Evolutionary conservation across 1,140 invertebrate species (phyloP), one percentile per base, ranked within the genome.

Genomic region (Idris sp.): DNA sequence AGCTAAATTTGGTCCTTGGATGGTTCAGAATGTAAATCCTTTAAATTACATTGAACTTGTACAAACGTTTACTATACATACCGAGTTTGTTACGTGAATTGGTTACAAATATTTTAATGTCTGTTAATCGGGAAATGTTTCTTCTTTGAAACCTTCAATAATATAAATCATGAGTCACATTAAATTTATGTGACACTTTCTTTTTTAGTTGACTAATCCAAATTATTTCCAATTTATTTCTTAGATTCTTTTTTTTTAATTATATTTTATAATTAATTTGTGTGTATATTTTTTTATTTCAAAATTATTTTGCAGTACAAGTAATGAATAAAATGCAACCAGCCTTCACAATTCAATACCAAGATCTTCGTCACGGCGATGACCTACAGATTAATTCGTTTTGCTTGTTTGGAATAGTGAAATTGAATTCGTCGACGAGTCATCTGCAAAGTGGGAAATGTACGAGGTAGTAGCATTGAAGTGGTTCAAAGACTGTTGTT

Each of bases 401-500:
- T 51, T 35, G 10, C 58, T 49, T 56, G 40, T 58, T 33, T 18
- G 49, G 53, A 74, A 48, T 64, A 61, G 10, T 26, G 38, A 56
- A 38, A 59, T 49, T 62, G 51, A 71, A 25, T 49, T 31, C 53
- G 13, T 56, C 14, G 31, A 67, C 58, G 64, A 72, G 38, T 58
- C 59, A 67, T 59, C 51, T 68, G 48, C 75, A 64, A 77, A 67
- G 75, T 61, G 36, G 38, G 31, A 76, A 76, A 62, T 71, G 68
- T 49, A 40, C 49, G 13, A 43, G 36, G 1, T 33, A 49, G 58
- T 73, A 71, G 74, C 41, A 58, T 68, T 73, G 65, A 43, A 51
- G 53, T 64, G 40, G 67, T n/a, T n/a, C 74, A 43, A 79, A 80
- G 64, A 25, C 3, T 25, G 3, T 74, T 58, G 49, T 51, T 59